A percentile compares a stretch with the other conserved stretches of the same genome.
Evolutionary conservation across 2,113 vertebrate genomes (phyloP).

Genomic region (Chionomys nivalis): DNA sequence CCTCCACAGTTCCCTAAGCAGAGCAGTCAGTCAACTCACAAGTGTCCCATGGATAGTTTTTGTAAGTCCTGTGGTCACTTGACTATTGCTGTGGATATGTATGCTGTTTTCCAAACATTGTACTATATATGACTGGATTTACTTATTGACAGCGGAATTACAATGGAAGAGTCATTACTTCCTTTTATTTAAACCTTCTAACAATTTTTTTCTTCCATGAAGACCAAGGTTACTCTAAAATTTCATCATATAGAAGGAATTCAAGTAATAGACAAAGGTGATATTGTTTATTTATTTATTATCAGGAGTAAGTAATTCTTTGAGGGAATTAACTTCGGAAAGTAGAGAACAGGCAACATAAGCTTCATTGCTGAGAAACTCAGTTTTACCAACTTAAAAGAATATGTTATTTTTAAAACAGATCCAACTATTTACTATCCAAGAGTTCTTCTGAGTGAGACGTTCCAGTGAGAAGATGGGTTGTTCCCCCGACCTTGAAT

Average conservation of each 20-base stretch:
- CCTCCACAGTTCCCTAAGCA: background rate
- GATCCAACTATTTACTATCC: background rate
- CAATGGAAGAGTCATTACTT: background rate
- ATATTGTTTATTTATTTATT: constrained; percentile 4
- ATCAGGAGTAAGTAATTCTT: background rate
- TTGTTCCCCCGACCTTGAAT: background rate
- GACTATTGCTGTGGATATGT: background rate
- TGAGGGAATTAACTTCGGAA: background rate
- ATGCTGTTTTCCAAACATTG: background rate
- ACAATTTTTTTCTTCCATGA: background rate
- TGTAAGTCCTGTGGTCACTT: background rate
- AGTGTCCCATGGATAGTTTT: background rate
- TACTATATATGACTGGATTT: constrained; percentile 17
- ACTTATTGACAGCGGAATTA: background rate
- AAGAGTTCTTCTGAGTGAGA: background rate
- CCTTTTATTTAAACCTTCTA: background rate
- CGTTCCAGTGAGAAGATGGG: background rate
- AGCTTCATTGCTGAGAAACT: background rate
- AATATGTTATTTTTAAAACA: background rate
- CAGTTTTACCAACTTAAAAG: background rate
- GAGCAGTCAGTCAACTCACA: background rate
- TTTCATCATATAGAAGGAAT: constrained; percentile 38
- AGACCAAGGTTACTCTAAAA: background rate
- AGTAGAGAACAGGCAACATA: background rate
- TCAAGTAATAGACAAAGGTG: background rate